A percentile compares a stretch with the other conserved stretches of the same genome.
Evolutionary conservation across 2,113 vertebrate genomes (phyloP).

Genomic region (Enhydra lutris): DNA sequence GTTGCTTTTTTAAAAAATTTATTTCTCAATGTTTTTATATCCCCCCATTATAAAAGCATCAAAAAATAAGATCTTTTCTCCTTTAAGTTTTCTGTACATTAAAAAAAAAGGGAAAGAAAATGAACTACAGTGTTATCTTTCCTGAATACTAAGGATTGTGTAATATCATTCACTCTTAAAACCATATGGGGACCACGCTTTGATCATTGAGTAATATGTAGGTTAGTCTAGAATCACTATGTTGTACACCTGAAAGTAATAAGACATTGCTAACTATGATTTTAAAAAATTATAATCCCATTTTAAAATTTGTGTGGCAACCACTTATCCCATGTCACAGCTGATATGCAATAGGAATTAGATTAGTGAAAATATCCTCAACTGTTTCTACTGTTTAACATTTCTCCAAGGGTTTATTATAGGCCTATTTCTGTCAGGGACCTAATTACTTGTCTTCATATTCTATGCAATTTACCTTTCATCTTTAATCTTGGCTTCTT

Average conservation of each 20-base stretch:
- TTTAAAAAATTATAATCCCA: not conserved
- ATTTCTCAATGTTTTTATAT: not conserved
- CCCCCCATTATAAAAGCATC: not conserved
- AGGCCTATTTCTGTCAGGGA: constrained; percentile 40
- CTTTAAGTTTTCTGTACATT: not conserved
- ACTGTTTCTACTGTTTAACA: constrained; percentile 21
- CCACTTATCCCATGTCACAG: not conserved
- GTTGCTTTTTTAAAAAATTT: not conserved
- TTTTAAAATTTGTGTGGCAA: not conserved
- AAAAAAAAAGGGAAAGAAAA: not conserved
- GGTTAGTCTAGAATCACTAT: not conserved
- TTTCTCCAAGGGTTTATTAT: constrained; percentile 50
- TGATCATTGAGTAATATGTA: not conserved
- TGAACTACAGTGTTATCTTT: not conserved
- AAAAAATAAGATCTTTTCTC: not conserved
- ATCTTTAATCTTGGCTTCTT: constrained; percentile 38
- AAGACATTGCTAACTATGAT: not conserved
- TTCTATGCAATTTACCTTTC: constrained; percentile 53
- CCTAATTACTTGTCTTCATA: constrained; percentile 63
- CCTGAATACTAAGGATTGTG: not conserved
- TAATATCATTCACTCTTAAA: not conserved
- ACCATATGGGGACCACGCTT: not conserved
- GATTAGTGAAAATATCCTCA: constrained; percentile 20
- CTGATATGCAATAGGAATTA: constrained; percentile 22
- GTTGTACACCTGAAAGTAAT: not conserved